Evolutionary conservation across 2,888 invertebrate species (phyloP).

Genomic region (Nephrotoma appendiculata): DNA sequence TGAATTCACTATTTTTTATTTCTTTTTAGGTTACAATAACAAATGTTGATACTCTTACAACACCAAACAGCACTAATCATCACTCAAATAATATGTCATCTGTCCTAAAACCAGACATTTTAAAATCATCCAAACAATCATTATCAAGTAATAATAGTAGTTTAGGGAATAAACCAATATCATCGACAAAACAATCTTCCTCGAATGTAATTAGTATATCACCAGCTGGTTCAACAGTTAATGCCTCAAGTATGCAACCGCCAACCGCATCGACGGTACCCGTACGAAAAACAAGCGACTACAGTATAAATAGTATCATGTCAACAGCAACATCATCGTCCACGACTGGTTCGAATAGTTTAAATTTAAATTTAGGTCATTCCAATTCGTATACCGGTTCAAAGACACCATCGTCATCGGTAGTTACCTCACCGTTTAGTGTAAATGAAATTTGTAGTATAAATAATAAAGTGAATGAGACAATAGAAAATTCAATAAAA

Average conservation of each 20-base stretch:
- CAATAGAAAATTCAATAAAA: neutral
- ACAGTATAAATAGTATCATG: conserved; percentile 26
- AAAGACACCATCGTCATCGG: neutral
- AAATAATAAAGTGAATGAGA: neutral
- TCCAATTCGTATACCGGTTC: neutral
- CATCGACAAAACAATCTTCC: neutral
- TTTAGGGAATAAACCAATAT: neutral
- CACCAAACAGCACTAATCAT: neutral
- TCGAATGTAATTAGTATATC: conserved; percentile 12
- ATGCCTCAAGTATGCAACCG: conserved; percentile 22
- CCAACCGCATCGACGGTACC: conserved; percentile 10
- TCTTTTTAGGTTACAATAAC: conserved; percentile 6
- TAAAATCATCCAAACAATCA: neutral
- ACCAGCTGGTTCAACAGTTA: conserved; percentile 15
- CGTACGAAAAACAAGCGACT: conserved; percentile 18
- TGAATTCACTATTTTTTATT: neutral
- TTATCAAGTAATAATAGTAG: neutral
- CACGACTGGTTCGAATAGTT: neutral
- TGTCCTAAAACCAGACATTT: neutral
- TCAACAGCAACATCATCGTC: conserved; percentile 12
- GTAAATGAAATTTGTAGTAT: neutral
- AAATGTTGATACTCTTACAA: conserved; percentile 1
- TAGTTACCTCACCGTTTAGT: neutral
- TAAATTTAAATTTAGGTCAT: conserved; percentile 3
- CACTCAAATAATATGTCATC: neutral